Evolutionary conservation across 37 sponge, comb jelly and placozoan species (phyloP).

Genomic region (Ephydatia muelleri): DNA sequence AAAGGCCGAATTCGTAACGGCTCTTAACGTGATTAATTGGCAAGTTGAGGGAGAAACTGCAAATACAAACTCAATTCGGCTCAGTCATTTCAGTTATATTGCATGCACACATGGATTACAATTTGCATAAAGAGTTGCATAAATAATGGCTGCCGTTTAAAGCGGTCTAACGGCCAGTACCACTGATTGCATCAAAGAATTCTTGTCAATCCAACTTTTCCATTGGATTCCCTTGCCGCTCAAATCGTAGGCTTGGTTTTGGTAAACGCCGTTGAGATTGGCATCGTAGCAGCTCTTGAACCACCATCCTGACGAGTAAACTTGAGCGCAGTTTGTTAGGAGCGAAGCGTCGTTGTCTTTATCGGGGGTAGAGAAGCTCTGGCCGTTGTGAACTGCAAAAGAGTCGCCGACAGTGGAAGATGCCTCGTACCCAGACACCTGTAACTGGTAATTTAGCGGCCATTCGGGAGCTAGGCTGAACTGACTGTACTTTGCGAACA

Average conservation of each 20-base stretch:
- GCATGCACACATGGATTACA: no score
- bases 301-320: conserved; percentile 50
- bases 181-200: conserved; percentile 35
- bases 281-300: conserved; percentile 41
- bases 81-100: no score
- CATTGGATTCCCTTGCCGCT: conserved; percentile 48
- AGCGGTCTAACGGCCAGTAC: no score
- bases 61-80: no score
- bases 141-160: no score
- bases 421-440: conserved; percentile 6
- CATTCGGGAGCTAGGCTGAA: conserved; percentile 38
- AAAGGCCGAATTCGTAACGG: no score
- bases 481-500: conserved; percentile 15
- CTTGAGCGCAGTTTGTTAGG: conserved; percentile 15
- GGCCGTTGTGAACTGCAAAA: conserved; percentile 23
- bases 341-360: conserved; percentile 23
- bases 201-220: conserved; percentile 5
- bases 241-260: neutral
- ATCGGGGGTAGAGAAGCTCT: conserved; percentile 59
- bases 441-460: conserved; percentile 32
- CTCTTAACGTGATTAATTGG: no score
- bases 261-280: conserved; percentile 51
- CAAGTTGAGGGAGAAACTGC: no score
- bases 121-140: no score
- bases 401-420: conserved; percentile 26